Evolutionary conservation across 2,797 vertebrate genomes (phyloP).

Genomic region (Paratrypauchen microcephalus): DNA sequence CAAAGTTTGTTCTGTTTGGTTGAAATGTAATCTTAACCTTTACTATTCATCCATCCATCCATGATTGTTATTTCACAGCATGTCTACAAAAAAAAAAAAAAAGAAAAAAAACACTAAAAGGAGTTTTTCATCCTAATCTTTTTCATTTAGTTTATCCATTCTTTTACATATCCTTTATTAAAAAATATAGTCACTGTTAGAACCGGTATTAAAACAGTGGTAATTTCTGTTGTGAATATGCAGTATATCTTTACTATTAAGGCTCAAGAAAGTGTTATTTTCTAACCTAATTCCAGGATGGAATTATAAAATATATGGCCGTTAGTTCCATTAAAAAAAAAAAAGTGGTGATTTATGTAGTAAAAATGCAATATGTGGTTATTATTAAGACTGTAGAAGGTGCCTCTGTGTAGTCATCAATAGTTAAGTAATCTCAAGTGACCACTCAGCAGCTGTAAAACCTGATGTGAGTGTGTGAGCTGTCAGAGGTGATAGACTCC

Average conservation of each 20-base stretch:
- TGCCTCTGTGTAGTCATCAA: background rate
- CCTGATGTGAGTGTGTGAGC: constrained; percentile 5
- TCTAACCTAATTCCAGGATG: background rate
- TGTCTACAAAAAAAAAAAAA: no score
- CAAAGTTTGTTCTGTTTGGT: background rate
- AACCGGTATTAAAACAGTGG: no score
- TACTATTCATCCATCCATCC: background rate
- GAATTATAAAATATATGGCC: background rate
- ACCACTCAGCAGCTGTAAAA: background rate
- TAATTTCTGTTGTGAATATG: no score
- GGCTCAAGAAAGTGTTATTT: background rate
- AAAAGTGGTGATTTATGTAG: background rate
- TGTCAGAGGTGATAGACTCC: constrained; percentile 2
- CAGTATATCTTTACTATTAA: no score
- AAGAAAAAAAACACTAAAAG: no score
- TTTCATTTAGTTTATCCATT: no score
- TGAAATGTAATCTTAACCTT: background rate
- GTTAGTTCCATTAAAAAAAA: background rate
- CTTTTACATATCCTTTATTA: no score
- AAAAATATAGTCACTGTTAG: no score
- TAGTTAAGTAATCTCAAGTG: background rate
- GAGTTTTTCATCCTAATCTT: no score
- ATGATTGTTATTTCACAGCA: background rate
- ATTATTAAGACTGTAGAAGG: background rate
- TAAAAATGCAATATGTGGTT: background rate